Conservation (phyloP, 2,888 invertebrate genomes). For the Zhuqinia jingwanae region DNA sequence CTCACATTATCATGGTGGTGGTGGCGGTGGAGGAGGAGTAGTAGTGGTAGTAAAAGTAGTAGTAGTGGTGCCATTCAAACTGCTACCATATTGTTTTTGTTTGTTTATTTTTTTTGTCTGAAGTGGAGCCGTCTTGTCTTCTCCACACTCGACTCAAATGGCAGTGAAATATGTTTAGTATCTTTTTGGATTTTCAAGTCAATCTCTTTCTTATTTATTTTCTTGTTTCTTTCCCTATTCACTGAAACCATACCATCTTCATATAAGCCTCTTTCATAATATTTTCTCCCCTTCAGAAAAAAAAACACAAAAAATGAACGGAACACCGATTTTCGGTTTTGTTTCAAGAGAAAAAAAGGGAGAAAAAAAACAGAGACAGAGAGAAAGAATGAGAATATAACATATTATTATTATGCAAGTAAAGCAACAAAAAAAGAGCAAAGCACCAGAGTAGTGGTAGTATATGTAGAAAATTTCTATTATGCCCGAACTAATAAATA, state of each 20-base stretch:
- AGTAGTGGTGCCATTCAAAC: slow-evolving; percentile 19
- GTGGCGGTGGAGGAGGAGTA: too few species aligned
- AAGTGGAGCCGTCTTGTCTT: slow-evolving; percentile 25
- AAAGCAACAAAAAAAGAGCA: too few species aligned
- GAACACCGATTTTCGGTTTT: neutral
- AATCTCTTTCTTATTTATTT: slow-evolving; percentile 50
- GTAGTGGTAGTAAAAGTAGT: slow-evolving; percentile 4
- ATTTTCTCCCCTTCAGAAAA: neutral
- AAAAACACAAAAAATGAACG: neutral
- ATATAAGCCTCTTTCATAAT: too few species aligned
- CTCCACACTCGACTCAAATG: neutral
- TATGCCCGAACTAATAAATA: neutral
- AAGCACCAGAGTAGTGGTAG: too few species aligned
- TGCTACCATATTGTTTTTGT: slow-evolving; percentile 34
- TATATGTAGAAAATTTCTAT: too few species aligned
- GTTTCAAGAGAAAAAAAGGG: too few species aligned
- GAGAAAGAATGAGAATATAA: too few species aligned
- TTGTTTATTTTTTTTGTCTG: neutral
- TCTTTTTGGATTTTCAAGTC: slow-evolving; percentile 62
- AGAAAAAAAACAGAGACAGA: too few species aligned
- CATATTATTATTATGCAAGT: neutral
- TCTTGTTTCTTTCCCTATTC: neutral
- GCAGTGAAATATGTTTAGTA: slow-evolving; percentile 65
- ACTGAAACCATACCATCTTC: neutral
- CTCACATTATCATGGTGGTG: too few species aligned